These are phyloP conservation scores for Enteromius paludinosus DNA, from an alignment of 2,797 vertebrate species.

Conservation along the genomic window DNA sequence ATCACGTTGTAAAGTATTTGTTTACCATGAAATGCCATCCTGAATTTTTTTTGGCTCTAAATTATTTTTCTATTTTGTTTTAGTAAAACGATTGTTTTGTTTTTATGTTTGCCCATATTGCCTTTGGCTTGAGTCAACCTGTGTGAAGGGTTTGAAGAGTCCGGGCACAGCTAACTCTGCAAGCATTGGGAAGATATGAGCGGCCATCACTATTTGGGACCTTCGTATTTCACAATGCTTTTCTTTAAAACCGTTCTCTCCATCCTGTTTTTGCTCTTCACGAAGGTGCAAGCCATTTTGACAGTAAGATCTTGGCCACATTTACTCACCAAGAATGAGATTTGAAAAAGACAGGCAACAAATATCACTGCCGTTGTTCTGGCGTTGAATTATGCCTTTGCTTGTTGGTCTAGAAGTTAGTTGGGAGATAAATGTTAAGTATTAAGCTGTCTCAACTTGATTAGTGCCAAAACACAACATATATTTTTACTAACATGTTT, in stretches of 20 bases:
- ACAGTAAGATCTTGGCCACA: conserved; percentile 8
- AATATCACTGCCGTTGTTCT: conserved; percentile 31
- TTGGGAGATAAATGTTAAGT: conserved; percentile 16
- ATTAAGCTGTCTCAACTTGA: conserved; percentile 20
- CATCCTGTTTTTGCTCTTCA: conserved; percentile 13
- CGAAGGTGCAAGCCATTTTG: conserved; percentile 6
- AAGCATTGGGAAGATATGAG: conserved; percentile 50
- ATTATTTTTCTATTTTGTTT: conserved; percentile 42
- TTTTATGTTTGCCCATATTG: conserved; percentile 54
- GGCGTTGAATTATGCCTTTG: conserved; percentile 43
- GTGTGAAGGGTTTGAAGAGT: conserved; percentile 16
- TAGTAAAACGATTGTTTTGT: conserved; percentile 35
- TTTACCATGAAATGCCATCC: conserved; percentile 56
- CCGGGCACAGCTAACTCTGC: conserved; percentile 5
- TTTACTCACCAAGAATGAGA: neutral
- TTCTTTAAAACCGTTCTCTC: conserved; percentile 14
- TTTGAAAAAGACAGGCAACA: conserved; percentile 29
- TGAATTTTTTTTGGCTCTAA: conserved; percentile 35
- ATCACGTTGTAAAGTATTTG: conserved; percentile 41
- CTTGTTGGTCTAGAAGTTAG: conserved; percentile 12
- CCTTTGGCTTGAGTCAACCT: conserved; percentile 53
- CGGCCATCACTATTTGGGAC: conserved; percentile 21
- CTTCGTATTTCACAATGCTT: neutral
- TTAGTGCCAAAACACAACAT: conserved; percentile 41
- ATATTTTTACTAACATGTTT: conserved; percentile 35